Base-by-base conservation (phyloP, 1,140 invertebrate species). In the Drosophila subobscura region DNA sequence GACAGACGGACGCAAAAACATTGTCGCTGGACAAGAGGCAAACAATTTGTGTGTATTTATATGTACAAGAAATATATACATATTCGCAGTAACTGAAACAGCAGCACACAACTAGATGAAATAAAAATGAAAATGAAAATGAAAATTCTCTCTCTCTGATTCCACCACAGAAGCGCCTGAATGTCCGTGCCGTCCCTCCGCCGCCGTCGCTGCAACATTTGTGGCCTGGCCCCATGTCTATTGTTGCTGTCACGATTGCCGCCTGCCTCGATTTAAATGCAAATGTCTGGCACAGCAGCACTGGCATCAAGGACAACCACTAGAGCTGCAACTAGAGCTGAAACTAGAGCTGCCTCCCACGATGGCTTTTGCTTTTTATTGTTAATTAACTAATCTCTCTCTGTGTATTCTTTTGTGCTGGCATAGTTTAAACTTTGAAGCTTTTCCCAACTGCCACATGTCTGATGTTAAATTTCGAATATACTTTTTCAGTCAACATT, bases 351-450 rank as follows among this genome's bases (percentile, higher is more conserved):
- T n/a, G n/a, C 27, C 29, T 22, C 23, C 52, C 58, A 66, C 56
- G 66, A 66, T 59, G 66, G 54, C 40, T 61, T 47, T 65, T 59
- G 57, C 59, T 72, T 88, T 79, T 88, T 83, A 88, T 88, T 86
- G 83, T 88, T 86, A 88, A 86, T 86, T 86, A 86, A 86, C 83
- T 88, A 83, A 88, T 88, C 83, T 88, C 33, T 37, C 33, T 37
- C 27, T 29, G 5, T 29, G 27, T 60, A 65, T 77, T 81, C 71
- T 65, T 22, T 57, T 42, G 44, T 70, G 73, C 60, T 58, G 73
- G 56, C 54, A 49, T 63, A 20, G 5, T 25, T 27, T 27, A 6
- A 29, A 7, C 6, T 33, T 33, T 37, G 12, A 37, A 37, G 33
- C 33, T 4, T 72, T 70, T 59, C 29, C 65, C 66, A 71, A 71